phyloP scores from a whole-genome alignment of 2,113 vertebrate genomes.

The Paramisgurnus dabryanus region DNA sequence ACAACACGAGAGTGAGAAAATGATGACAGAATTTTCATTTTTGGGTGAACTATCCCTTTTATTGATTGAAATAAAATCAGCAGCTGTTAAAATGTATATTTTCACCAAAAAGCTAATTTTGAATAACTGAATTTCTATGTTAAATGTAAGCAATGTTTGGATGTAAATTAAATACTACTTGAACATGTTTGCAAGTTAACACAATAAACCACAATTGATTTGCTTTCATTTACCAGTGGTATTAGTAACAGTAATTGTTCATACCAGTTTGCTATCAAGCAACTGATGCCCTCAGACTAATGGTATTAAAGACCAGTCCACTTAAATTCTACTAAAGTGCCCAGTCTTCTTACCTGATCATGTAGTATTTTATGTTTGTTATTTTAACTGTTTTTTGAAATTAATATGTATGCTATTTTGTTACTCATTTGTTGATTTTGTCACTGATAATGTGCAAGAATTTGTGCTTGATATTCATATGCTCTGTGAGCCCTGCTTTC shows the following conservation, averaged over 20 bases:
- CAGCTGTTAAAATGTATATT: neutral
- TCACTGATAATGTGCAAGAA: slow-evolving; percentile 57
- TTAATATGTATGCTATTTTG: slow-evolving; percentile 10
- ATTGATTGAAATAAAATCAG: neutral
- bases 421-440: slow-evolving; percentile 50
- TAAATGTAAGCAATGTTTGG: neutral
- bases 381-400: slow-evolving; percentile 34
- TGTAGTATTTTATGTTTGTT: slow-evolving; percentile 4
- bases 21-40: no score
- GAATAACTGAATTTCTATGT: neutral
- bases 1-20: no score
- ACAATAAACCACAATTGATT: neutral
- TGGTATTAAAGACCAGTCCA: neutral
- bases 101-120: neutral
- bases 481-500: slow-evolving; percentile 24
- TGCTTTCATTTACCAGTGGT: no score
- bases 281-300: neutral
- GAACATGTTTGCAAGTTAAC: neutral
- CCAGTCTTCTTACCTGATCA: neutral
- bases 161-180: neutral
- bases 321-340: slow-evolving; percentile 22
- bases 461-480: slow-evolving; percentile 39
- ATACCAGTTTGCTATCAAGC: neutral
- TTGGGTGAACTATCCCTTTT: no score
- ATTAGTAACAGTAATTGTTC: neutral